phyloP scores from a whole-genome alignment of 2,888 invertebrate species.

The Lamellibrachia columna region DNA sequence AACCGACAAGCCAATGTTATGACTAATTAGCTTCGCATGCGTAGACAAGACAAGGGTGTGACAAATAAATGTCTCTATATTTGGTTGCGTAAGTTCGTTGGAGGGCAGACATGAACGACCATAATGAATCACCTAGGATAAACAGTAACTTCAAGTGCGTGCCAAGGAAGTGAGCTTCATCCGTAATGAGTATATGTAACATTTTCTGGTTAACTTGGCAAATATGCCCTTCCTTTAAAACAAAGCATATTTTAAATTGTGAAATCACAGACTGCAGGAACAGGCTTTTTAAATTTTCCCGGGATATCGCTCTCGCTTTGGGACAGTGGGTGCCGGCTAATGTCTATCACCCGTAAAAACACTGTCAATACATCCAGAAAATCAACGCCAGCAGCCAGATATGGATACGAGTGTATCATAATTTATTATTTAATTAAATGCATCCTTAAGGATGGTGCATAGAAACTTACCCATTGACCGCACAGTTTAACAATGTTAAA shows the following conservation, averaged over 20 bases:
- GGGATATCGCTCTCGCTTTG: neutral
- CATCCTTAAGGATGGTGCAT: neutral
- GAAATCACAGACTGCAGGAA: too few species aligned
- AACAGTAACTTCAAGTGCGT: neutral
- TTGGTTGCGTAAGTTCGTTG: neutral
- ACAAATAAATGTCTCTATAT: too few species aligned
- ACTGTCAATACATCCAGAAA: neutral
- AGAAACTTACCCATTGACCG: too few species aligned
- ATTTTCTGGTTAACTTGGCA: neutral
- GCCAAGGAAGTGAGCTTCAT: neutral
- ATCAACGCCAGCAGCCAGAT: neutral
- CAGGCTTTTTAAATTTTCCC: too few species aligned
- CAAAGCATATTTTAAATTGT: too few species aligned
- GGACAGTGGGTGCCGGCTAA: neutral
- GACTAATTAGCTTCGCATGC: too few species aligned
- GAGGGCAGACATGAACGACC: neutral
- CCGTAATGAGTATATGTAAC: neutral
- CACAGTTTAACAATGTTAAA: too few species aligned
- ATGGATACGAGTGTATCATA: neutral
- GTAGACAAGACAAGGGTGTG: too few species aligned
- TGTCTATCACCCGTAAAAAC: neutral
- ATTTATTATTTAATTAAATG: neutral
- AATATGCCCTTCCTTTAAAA: too few species aligned
- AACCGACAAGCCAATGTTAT: neutral
- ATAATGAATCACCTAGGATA: neutral